Percentiles rank a stretch among this genome's conserved stretches.
Conservation (phyloP, 2,888 invertebrate genomes). For the Eupithecia vulgata region DNA sequence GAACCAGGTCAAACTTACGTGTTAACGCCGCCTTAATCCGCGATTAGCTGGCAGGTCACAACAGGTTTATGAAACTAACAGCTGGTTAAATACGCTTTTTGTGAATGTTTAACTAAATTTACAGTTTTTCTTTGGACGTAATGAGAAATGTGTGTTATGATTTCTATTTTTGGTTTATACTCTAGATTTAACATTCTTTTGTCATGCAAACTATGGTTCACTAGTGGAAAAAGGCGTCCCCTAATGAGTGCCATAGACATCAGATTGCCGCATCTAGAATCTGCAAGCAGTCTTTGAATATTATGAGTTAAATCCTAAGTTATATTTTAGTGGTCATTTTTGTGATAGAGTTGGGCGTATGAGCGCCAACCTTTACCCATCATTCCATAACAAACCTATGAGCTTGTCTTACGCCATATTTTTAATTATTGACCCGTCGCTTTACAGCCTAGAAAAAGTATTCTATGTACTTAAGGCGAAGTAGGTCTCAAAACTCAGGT, state of each 20-base stretch:
- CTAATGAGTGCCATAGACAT: too few relatives aligned
- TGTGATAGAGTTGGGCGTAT: too few relatives aligned
- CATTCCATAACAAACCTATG: too few relatives aligned
- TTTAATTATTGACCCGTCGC: background rate
- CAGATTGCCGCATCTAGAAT: too few relatives aligned
- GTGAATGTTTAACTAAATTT: constrained; percentile 4
- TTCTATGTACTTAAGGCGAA: background rate
- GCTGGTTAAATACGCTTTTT: constrained; percentile 8
- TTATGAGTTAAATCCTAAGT: too few relatives aligned
- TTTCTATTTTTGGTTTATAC: background rate
- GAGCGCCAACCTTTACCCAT: too few relatives aligned
- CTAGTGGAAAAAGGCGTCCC: too few relatives aligned
- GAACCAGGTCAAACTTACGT: constrained; percentile 15
- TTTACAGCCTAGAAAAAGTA: background rate
- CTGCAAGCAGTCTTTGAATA: too few relatives aligned
- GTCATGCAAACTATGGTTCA: too few relatives aligned
- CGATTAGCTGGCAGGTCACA: constrained; percentile 10
- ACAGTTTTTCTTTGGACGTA: background rate
- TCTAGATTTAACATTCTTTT: background rate
- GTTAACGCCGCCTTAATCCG: constrained; percentile 10
- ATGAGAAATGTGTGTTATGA: background rate
- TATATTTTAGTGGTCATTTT: too few relatives aligned
- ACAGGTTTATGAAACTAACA: constrained; percentile 15
- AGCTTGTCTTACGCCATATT: too few relatives aligned
- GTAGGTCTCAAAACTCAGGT: too few relatives aligned